A percentile compares a stretch with the other conserved stretches of the same genome.
Conservation (phyloP, 2,113 vertebrate genomes). For the Paratilapia polleni region DNA sequence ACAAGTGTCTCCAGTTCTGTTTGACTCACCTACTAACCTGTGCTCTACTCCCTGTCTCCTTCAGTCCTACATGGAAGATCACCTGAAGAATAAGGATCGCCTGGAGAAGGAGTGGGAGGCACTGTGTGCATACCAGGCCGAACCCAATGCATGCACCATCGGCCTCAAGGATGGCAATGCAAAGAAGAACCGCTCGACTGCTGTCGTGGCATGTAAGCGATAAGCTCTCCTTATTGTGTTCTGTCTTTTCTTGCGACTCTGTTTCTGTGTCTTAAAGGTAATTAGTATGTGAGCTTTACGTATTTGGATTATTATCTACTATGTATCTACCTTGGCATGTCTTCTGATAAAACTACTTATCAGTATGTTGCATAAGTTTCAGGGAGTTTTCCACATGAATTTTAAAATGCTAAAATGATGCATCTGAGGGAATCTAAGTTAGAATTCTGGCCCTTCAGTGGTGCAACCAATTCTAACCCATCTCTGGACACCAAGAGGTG, state of each 20-base stretch:
- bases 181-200: slow-evolving; percentile 93
- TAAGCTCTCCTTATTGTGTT: neutral
- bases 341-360: too few relatives aligned
- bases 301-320: neutral
- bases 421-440: too few relatives aligned
- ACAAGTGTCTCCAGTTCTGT: neutral
- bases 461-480: too few relatives aligned
- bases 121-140: slow-evolving; percentile 93
- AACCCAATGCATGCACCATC: slow-evolving; percentile 84
- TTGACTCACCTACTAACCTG: neutral
- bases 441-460: too few relatives aligned
- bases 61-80: slow-evolving; percentile 98
- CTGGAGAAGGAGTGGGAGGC: slow-evolving; percentile 96
- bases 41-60: neutral
- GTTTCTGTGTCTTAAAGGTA: neutral
- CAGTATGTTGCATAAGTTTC: too few relatives aligned
- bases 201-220: slow-evolving; percentile 88
- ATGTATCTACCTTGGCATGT: neutral
- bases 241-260: slow-evolving; percentile 52
- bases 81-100: slow-evolving; percentile 93
- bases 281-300: neutral
- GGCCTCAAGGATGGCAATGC: slow-evolving; percentile 87
- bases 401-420: neutral
- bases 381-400: too few relatives aligned
- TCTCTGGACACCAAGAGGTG: too few relatives aligned